Evolutionary conservation across 1,140 invertebrate genomes (phyloP).

Genomic region (Lysiphlebus fabarum): DNA sequence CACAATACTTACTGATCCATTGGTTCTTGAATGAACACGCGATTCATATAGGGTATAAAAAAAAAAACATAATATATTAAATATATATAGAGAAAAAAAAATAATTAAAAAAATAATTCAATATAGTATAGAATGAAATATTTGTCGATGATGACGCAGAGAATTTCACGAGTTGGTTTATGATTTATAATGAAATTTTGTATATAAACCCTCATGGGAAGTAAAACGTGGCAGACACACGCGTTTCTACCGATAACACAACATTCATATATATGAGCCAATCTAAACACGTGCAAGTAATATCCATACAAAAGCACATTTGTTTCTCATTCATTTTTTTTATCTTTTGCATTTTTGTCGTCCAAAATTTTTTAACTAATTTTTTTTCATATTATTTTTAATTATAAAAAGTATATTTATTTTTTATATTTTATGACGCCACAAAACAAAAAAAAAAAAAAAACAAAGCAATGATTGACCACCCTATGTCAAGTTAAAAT

Average conservation of each 20-base stretch:
- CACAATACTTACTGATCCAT: too few species aligned
- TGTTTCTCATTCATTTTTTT: too few species aligned
- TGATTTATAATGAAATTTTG: slow-evolving; percentile 50
- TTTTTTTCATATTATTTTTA: too few species aligned
- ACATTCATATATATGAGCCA: not conserved
- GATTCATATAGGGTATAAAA: too few species aligned
- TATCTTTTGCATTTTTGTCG: too few species aligned
- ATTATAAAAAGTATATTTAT: too few species aligned
- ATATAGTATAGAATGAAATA: slow-evolving; percentile 16
- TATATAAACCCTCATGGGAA: slow-evolving; percentile 38
- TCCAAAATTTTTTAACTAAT: too few species aligned
- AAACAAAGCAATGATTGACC: too few species aligned
- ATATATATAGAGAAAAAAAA: not conserved
- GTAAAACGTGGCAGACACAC: slow-evolving; percentile 26
- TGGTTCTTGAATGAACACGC: too few species aligned
- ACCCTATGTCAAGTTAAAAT: too few species aligned
- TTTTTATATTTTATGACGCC: too few species aligned
- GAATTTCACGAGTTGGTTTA: slow-evolving; percentile 43
- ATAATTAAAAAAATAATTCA: slow-evolving; percentile 12
- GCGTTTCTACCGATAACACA: not conserved
- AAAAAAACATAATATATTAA: not conserved
- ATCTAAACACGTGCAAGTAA: slow-evolving; percentile 2
- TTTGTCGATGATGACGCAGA: slow-evolving; percentile 32
- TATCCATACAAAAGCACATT: slow-evolving; percentile 1
- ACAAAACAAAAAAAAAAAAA: too few species aligned